Evolutionary conservation across 2,113 vertebrate genomes (phyloP), one percentile per base, ranked within the genome.

Genomic region (Ochotona princeps): DNA sequence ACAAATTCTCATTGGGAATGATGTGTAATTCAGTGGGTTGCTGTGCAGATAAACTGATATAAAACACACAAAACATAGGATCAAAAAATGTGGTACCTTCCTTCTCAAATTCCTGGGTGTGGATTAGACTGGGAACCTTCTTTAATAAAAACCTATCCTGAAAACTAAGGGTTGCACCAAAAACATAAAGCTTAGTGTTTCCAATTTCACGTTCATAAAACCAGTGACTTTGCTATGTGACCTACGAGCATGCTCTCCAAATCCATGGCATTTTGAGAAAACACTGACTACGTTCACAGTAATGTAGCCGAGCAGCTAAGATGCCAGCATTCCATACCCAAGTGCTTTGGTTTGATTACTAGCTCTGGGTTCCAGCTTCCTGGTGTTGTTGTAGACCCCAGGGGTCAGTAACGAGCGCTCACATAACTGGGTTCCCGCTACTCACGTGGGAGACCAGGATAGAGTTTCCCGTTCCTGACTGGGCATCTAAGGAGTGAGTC

Each of bases 301-400:
- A n/a, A 11, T 44, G 25, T 69, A 69, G n/a, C 23, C 26, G 7
- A n/a, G 9, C 1, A 74, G 6, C 18, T 25, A 14, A 70, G 9
- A 57, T 2, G 0, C 26, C n/a, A n/a, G 28, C n/a, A 47, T 57
- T 26, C 8, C 10, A 32, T 32, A 6, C 28, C n/a, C 0, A 35
- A 81, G 35, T 26, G 9, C 66, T 8, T 32, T 17, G 28, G 20
- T n/a, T 18, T 70, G 20, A n/a, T 81, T 9, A 8, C 65, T 20
- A n/a, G 1, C 18, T 57, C 17, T 57, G 54, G 54, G 54, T 57
- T 57, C 54, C 54, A 57, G 13, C 54, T 57, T 57, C 54, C 54
- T 57, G 54, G 14, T 57, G 15, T 17, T 57, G 15, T 17, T 5
- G 17, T 18, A 57, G 54, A 57, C 13, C 12, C 54, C 15, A 18